These are phyloP conservation scores for Phrynocephalus guinanensis DNA, from an alignment of 2,797 vertebrate species.

Conservation along the genomic window DNA sequence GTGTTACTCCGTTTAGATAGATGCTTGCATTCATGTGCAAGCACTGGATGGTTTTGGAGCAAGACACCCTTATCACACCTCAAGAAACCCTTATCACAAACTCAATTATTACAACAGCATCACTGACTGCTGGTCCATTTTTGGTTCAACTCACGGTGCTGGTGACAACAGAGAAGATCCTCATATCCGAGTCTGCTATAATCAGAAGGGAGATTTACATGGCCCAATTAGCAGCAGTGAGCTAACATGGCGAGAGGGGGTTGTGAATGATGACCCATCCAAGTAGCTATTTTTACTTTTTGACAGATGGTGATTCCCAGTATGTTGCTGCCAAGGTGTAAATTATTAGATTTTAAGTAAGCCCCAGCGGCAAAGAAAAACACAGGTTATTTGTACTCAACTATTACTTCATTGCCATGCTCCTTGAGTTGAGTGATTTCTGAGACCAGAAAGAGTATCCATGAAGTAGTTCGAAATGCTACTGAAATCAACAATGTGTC, in stretches of 20 bases:
- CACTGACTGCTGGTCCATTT: too few species aligned
- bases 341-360: constrained; percentile 17
- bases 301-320: neutral
- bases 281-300: constrained; percentile 17
- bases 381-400: neutral
- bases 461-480: neutral
- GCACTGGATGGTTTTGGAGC: too few species aligned
- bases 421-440: neutral
- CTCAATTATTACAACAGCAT: too few species aligned
- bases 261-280: neutral
- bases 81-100: too few species aligned
- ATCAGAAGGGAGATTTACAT: neutral
- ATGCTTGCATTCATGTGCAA: too few species aligned
- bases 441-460: neutral
- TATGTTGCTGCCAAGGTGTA: neutral
- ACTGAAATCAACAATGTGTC: neutral
- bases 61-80: too few species aligned
- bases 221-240: neutral
- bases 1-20: too few species aligned
- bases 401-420: neutral
- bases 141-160: too few species aligned
- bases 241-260: neutral
- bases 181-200: neutral
- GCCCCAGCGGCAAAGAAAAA: neutral
- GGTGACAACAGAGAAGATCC: too few species aligned